phyloP scores from a whole-genome alignment of 1,140 invertebrate species.

The Gonatopus flavifemur region DNA sequence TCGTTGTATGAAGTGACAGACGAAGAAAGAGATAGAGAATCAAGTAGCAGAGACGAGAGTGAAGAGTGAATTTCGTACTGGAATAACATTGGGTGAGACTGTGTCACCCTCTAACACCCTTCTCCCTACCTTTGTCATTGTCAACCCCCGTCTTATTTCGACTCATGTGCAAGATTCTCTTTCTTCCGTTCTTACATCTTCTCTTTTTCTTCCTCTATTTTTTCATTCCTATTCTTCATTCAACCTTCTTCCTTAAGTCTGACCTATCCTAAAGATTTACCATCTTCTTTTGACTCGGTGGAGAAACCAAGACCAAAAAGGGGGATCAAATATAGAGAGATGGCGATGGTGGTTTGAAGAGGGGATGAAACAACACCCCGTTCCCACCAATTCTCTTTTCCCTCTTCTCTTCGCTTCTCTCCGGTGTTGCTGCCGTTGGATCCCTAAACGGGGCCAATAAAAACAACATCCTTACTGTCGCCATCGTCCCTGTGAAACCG shows the following conservation, averaged over 20 bases:
- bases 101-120: too few species aligned
- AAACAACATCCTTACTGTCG: constrained; percentile 53
- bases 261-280: constrained; percentile 46
- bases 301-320: constrained; percentile 15
- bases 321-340: constrained; percentile 26
- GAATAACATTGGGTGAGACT: constrained; percentile 55
- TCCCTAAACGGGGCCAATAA: constrained; percentile 54
- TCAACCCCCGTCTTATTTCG: constrained; percentile 38
- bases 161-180: constrained; percentile 10
- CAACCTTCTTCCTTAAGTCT: constrained; percentile 31
- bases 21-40: constrained; percentile 4
- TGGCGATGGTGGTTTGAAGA: constrained; percentile 23
- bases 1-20: constrained; percentile 10
- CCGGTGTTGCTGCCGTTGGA: constrained; percentile 8
- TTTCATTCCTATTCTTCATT: neutral
- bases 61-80: constrained; percentile 49
- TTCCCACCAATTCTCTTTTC: constrained; percentile 41
- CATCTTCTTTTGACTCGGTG: constrained; percentile 2
- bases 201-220: neutral
- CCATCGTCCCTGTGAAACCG: constrained; percentile 22
- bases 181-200: neutral
- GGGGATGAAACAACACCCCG: constrained; percentile 55
- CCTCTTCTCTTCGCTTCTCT: constrained; percentile 3
- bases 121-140: too few species aligned
- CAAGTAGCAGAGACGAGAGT: neutral